A percentile compares a stretch with the other conserved stretches of the same genome.
Conservation (phyloP, 2,888 invertebrate species). For the Tholera decimalis region DNA sequence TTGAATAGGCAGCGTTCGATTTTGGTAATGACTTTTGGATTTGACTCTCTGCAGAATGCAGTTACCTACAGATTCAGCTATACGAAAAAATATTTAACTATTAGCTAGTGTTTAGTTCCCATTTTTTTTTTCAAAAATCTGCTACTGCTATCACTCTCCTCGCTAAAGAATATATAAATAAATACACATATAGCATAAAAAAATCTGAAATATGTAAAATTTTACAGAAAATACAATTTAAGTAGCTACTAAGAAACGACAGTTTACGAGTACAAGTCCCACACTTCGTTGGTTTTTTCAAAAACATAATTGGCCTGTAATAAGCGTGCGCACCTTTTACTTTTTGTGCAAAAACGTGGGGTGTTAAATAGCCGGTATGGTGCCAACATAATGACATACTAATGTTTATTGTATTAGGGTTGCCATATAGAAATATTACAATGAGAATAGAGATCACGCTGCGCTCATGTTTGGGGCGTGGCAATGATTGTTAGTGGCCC, state of each 20-base stretch:
- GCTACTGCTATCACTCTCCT: neutral
- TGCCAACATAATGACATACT: slow-evolving; percentile 88
- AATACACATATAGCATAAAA: neutral
- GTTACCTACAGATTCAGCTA: no score
- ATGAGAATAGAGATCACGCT: slow-evolving; percentile 88
- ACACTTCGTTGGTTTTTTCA: slow-evolving; percentile 44
- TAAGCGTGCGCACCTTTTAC: slow-evolving; percentile 68
- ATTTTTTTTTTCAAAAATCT: slow-evolving; percentile 2
- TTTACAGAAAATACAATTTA: slow-evolving; percentile 11
- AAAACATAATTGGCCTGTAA: slow-evolving; percentile 69
- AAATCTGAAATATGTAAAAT: slow-evolving; percentile 5
- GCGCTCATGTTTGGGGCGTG: slow-evolving; percentile 90
- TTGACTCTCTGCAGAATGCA: slow-evolving; percentile 33
- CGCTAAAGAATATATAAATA: neutral
- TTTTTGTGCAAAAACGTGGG: slow-evolving; percentile 71
- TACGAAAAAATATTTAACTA: slow-evolving; percentile 9
- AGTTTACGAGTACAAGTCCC: slow-evolving; percentile 48
- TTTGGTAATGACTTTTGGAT: slow-evolving; percentile 74
- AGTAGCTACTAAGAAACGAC: slow-evolving; percentile 34
- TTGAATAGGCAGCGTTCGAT: slow-evolving; percentile 80
- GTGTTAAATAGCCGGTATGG: slow-evolving; percentile 86
- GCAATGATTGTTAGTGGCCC: slow-evolving; percentile 80
- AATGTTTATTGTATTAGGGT: slow-evolving; percentile 90
- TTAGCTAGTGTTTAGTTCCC: neutral
- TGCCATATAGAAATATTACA: slow-evolving; percentile 87